phyloP scores from a whole-genome alignment of 2,888 invertebrate genomes.

The Sminthurides aquaticus region DNA sequence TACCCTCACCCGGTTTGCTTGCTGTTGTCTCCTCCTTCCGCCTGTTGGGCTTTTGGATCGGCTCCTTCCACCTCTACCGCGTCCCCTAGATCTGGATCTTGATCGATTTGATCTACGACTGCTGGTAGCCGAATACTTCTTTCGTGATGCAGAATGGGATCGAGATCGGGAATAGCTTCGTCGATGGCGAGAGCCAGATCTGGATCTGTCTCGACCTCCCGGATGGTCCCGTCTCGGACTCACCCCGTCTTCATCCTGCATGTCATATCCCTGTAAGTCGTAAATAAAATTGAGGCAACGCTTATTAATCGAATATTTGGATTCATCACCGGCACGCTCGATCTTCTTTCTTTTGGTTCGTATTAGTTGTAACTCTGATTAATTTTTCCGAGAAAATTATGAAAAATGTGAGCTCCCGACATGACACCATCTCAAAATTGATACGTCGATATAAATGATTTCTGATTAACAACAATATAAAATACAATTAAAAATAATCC shows the following conservation, averaged over 20 bases:
- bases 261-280: neutral
- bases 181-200: neutral
- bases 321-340: too few relatives aligned
- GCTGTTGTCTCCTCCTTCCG: neutral
- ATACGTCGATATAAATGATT: too few relatives aligned
- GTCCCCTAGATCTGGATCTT: slow-evolving; percentile 4
- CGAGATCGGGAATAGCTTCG: neutral
- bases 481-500: too few relatives aligned
- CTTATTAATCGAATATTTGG: too few relatives aligned
- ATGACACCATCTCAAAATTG: too few relatives aligned
- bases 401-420: too few relatives aligned
- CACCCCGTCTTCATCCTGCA: neutral
- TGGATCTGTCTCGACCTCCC: neutral
- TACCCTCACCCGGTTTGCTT: neutral
- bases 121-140: neutral
- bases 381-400: too few relatives aligned
- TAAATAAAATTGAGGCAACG: neutral
- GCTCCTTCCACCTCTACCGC: slow-evolving; percentile 1
- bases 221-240: neutral
- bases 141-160: neutral
- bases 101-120: neutral
- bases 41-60: neutral
- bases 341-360: too few relatives aligned
- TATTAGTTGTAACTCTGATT: too few relatives aligned
- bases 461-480: too few relatives aligned